Percentiles rank a stretch among this genome's conserved stretches.
These are phyloP conservation scores for Homalodisca vitripennis DNA, from an alignment of 1,140 invertebrate species.

Conservation along the genomic window DNA sequence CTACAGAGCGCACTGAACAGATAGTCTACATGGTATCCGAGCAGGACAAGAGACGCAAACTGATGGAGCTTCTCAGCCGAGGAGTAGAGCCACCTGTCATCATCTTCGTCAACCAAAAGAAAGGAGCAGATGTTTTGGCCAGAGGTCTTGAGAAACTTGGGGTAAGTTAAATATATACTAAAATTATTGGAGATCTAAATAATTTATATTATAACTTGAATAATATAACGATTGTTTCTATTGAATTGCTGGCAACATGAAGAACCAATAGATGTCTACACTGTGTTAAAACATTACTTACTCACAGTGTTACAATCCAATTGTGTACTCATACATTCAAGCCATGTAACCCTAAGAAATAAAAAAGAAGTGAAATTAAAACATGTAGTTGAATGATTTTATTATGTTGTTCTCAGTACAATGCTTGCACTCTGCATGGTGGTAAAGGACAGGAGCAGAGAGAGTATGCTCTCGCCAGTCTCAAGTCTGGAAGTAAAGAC, in stretches of 20 bases:
- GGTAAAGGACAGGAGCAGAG: conserved; percentile 99
- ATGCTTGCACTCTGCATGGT: conserved; percentile 96
- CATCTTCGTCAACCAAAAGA: conserved; percentile 99
- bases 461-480: conserved; percentile 94
- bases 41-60: conserved; percentile 88
- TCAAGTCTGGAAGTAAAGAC: conserved; percentile 94
- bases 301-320: no score
- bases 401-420: no score
- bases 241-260: no score
- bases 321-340: no score
- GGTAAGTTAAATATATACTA: no score
- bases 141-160: conserved; percentile 97
- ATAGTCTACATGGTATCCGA: conserved; percentile 90
- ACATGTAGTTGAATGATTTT: no score
- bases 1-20: conserved; percentile 97
- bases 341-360: no score
- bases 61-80: conserved; percentile 81
- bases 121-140: conserved; percentile 96
- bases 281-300: no score
- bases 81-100: conserved; percentile 96
- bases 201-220: conserved; percentile 32
- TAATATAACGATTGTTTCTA: no score
- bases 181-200: conserved; percentile 13
- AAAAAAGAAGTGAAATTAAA: no score
- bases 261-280: no score